Base-by-base conservation (phyloP, 2,797 vertebrate genomes). In the Hyperoplus immaculatus region DNA sequence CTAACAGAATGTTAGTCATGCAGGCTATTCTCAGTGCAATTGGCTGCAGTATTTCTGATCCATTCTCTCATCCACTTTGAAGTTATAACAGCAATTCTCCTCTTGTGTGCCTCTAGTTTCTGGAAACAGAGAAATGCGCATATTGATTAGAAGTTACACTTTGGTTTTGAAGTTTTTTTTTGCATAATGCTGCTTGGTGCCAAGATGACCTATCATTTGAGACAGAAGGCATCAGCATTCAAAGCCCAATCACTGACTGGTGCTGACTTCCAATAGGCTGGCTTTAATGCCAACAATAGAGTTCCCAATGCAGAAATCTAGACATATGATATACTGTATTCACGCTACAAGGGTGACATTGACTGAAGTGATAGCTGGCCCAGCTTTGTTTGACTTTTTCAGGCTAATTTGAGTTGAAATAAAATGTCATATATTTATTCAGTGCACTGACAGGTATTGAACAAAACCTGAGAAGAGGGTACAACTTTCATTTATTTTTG, bases 151-250 rank as follows among this genome's bases (percentile, higher is more conserved):
- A 49, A 74, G 57, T 60, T 11, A 82, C 59, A 58, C 57, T 83
- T 66, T 58, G 72, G 58, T 71, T 71, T 56, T 82, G 56, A 77
- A 72, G 65, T 78, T 46, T 83, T 78, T 46, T 83, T 86, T 88
- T 72, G 69, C 81, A 82, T 69, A 83, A 86, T 67, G 58, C 77
- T 68, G 54, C 50, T 6, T 68, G 72, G 57, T 80, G 86, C 88
- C 89, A 79, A 84, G 57, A 67, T 88, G 86, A 89, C 72, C 78
- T 88, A 86, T 68, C 90, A 76, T 81, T 69, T 69, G 69, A 49
- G 72, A 82, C 87, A 84, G 68, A 78, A 16, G 41, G 16, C 56
- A 62, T 86, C 70, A 75, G 21, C 60, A 69, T 57, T 75, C 64
- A 88, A 83, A 69, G 56, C 69, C 53, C 53, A 67, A 29, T 80